phyloP scores from a whole-genome alignment of 2,113 vertebrate species.

The Chaenocephalus aceratus region DNA sequence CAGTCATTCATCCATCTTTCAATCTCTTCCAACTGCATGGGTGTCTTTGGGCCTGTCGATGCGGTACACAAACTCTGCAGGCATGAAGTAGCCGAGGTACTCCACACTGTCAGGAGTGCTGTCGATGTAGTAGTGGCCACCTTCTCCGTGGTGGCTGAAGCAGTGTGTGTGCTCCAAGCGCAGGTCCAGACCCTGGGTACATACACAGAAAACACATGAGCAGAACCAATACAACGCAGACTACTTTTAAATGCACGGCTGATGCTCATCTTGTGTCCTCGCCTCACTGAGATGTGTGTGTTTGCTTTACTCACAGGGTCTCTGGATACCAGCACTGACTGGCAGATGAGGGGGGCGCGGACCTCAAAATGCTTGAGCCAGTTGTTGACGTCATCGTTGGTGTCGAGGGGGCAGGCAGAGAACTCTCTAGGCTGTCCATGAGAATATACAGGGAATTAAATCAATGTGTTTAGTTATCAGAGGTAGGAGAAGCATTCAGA shows the following conservation, averaged over 20 bases:
- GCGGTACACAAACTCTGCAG: conserved; percentile 92
- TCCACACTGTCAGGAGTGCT: conserved; percentile 92
- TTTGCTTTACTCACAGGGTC: conserved; percentile 90
- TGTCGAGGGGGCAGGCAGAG: conserved; percentile 90
- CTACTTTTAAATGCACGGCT: neutral
- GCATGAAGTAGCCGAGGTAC: conserved; percentile 92
- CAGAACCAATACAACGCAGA: neutral
- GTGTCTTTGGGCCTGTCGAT: conserved; percentile 91
- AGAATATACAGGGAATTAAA: conserved; percentile 36
- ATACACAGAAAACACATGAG: conserved; percentile 9
- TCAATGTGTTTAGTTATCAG: neutral
- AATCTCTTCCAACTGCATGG: conserved; percentile 88
- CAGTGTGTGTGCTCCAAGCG: conserved; percentile 95
- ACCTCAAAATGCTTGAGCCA: conserved; percentile 96
- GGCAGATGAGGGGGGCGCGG: conserved; percentile 93
- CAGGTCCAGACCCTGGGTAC: conserved; percentile 91
- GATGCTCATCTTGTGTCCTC: neutral
- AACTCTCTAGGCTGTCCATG: conserved; percentile 90
- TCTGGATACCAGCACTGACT: conserved; percentile 93
- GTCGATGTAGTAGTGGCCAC: conserved; percentile 96
- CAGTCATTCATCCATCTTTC: conserved; percentile 15
- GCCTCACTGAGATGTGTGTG: neutral
- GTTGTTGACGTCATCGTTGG: conserved; percentile 89
- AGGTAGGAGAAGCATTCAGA: too few species aligned
- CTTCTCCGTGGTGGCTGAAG: conserved; percentile 95